Evolutionary conservation across 1,140 invertebrate genomes (phyloP).

Genomic region (Tribolium madens): DNA sequence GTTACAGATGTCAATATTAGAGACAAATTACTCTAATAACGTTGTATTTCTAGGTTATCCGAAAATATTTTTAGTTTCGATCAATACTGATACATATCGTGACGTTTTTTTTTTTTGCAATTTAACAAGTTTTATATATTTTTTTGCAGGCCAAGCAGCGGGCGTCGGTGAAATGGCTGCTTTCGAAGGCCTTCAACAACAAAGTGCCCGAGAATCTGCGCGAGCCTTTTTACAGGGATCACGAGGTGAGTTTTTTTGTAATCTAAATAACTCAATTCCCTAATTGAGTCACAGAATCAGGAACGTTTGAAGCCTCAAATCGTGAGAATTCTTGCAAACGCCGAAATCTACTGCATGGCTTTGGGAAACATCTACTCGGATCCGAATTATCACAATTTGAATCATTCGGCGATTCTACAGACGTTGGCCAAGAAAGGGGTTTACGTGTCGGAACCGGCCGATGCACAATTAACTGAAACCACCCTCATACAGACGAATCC

Average conservation of each 20-base stretch:
- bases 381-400: constrained; percentile 94
- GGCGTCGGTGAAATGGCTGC: constrained; percentile 96
- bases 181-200: constrained; percentile 97
- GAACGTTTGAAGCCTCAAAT: constrained; percentile 95
- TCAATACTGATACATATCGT: not conserved
- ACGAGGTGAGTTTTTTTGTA: constrained; percentile 76
- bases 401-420: constrained; percentile 94
- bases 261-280: too few species aligned
- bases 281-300: constrained; percentile 77
- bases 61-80: constrained; percentile 25
- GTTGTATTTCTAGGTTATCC: constrained; percentile 3
- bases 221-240: constrained; percentile 95
- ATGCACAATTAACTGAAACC: constrained; percentile 93
- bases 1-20: not conserved
- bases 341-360: constrained; percentile 95
- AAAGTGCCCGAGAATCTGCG: constrained; percentile 92
- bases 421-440: constrained; percentile 93
- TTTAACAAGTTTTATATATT: not conserved
- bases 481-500: constrained; percentile 96
- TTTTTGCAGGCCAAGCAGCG: constrained; percentile 93
- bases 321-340: constrained; percentile 91
- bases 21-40: not conserved
- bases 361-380: constrained; percentile 97
- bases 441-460: constrained; percentile 85
- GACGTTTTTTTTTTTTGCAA: not conserved